Conservation (phyloP, 2,797 vertebrate species). For the Picus viridis region DNA sequence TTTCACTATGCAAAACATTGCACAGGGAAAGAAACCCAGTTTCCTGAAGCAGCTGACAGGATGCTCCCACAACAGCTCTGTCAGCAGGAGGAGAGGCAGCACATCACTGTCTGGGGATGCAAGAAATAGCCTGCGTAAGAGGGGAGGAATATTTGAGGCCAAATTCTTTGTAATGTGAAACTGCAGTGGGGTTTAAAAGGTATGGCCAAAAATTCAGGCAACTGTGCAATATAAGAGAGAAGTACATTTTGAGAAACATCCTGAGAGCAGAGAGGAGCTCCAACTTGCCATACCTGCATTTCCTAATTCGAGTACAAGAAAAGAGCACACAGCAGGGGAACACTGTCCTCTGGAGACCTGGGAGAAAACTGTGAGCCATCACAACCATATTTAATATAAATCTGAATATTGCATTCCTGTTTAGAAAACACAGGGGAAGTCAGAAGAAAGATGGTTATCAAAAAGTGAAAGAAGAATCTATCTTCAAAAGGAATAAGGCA, state of each 20-base stretch:
- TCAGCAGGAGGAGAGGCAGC: background rate
- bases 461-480: background rate
- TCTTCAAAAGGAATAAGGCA: background rate
- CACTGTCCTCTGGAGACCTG: background rate
- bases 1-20: background rate
- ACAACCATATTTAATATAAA: background rate
- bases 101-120: background rate
- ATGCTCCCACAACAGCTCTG: background rate
- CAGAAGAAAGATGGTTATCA: background rate
- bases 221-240: background rate
- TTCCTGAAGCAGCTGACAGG: constrained; percentile 10
- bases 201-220: background rate
- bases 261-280: background rate
- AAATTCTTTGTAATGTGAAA: background rate
- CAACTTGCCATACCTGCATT: background rate
- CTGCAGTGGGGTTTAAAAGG: background rate
- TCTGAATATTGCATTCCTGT: background rate
- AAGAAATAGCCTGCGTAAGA: background rate
- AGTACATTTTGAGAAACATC: background rate
- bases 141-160: background rate
- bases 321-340: background rate
- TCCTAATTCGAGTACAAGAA: background rate
- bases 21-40: background rate
- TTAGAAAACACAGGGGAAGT: background rate
- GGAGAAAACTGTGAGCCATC: background rate